A percentile compares a stretch with the other conserved stretches of the same genome.
Evolutionary conservation across 2,888 invertebrate species (phyloP).

Genomic region (Embidobia sp.): DNA sequence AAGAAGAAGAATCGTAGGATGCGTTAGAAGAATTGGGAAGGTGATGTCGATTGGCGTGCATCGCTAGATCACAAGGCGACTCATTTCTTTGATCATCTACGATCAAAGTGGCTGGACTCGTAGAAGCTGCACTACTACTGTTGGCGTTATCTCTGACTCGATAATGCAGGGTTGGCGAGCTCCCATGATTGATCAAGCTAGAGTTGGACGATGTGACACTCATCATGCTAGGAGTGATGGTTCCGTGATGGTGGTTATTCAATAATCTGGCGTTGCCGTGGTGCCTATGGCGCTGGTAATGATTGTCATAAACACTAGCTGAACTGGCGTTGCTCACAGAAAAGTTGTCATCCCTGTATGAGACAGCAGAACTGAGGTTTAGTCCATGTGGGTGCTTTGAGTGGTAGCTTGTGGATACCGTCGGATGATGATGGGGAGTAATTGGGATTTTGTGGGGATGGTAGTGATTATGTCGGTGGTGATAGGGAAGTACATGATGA

Average conservation of each 20-base stretch:
- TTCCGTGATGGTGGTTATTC: conserved; percentile 68
- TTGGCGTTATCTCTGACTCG: conserved; percentile 62
- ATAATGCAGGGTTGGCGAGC: conserved; percentile 69
- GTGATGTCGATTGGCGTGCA: conserved; percentile 73
- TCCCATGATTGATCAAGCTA: conserved; percentile 73
- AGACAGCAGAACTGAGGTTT: conserved; percentile 16
- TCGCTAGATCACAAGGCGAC: conserved; percentile 71
- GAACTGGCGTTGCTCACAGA: conserved; percentile 34
- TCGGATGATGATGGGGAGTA: conserved; percentile 32
- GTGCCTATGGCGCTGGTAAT: conserved; percentile 64
- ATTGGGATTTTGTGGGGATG: conserved; percentile 38
- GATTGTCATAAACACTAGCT: conserved; percentile 27
- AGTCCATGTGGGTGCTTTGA: conserved; percentile 40
- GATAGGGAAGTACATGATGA: conserved; percentile 32
- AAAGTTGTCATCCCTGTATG: conserved; percentile 38
- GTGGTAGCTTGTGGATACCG: conserved; percentile 34
- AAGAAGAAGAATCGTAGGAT: conserved; percentile 76
- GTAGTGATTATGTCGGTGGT: conserved; percentile 43
- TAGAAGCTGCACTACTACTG: conserved; percentile 68
- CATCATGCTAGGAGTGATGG: conserved; percentile 67
- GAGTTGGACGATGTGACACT: conserved; percentile 73
- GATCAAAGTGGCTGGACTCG: conserved; percentile 68
- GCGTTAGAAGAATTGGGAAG: conserved; percentile 75
- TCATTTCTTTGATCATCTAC: conserved; percentile 71
- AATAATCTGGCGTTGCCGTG: conserved; percentile 62